Evolutionary conservation across 2,888 invertebrate species (phyloP).

Genomic region (Matsumyia berberina): DNA sequence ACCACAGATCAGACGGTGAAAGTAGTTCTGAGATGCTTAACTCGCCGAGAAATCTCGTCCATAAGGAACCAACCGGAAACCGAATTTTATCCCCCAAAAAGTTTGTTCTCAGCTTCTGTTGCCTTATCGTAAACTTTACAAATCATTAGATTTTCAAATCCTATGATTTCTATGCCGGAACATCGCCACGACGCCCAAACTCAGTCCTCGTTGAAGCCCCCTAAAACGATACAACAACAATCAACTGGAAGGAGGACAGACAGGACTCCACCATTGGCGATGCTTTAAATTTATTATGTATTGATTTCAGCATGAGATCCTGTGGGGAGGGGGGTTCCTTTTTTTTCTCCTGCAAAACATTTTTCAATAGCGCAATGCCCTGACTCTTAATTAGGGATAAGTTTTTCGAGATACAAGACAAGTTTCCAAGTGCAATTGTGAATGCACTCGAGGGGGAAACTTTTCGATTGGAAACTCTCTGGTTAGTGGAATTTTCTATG

Average conservation of each 20-base stretch:
- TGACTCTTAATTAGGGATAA: conserved; percentile 31
- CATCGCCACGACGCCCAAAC: background rate
- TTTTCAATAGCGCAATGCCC: conserved; percentile 26
- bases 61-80: conserved; percentile 32
- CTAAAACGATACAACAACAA: conserved; percentile 18
- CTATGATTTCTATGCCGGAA: conserved; percentile 80
- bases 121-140: conserved; percentile 81
- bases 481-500: no score
- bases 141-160: conserved; percentile 83
- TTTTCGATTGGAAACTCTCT: conserved; percentile 32
- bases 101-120: conserved; percentile 30
- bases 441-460: conserved; percentile 24
- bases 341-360: background rate
- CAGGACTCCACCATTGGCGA: conserved; percentile 17
- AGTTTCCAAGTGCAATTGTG: conserved; percentile 32
- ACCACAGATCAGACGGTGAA: conserved; percentile 38
- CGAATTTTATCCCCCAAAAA: conserved; percentile 17
- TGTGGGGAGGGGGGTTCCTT: background rate
- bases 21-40: conserved; percentile 43
- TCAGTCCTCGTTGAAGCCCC: background rate
- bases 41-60: conserved; percentile 26
- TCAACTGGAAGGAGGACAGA: background rate
- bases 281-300: conserved; percentile 61
- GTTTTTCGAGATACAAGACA: conserved; percentile 31
- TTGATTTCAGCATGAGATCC: conserved; percentile 38